Conservation (phyloP, 2,888 invertebrate species). For the Ophion slaviceki region DNA sequence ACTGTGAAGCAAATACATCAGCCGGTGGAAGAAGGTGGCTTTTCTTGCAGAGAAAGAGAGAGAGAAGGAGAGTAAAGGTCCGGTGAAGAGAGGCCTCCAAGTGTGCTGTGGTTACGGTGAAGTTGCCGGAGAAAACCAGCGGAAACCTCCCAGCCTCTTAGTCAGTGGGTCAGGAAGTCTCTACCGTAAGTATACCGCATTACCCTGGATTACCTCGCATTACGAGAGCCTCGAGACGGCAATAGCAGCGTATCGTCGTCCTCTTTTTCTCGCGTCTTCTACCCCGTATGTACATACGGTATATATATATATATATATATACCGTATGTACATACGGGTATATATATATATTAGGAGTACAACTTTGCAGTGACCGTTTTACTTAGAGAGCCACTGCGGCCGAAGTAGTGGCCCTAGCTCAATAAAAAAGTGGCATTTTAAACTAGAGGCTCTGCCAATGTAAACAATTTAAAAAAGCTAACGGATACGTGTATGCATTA, state of each 20-base stretch:
- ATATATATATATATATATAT: not conserved
- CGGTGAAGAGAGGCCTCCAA: slow-evolving; percentile 34
- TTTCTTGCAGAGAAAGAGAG: not conserved
- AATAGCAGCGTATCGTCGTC: slow-evolving; percentile 34
- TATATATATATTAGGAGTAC: too few species aligned
- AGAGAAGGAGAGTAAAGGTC: slow-evolving; percentile 15
- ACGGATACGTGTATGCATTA: too few species aligned
- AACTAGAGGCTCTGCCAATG: too few species aligned
- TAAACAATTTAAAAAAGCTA: too few species aligned
- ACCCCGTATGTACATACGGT: not conserved
- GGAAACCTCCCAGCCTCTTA: slow-evolving; percentile 49
- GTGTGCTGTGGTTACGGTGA: slow-evolving; percentile 51
- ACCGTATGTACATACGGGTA: too few species aligned
- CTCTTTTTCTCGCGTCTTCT: slow-evolving; percentile 44
- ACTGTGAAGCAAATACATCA: slow-evolving; percentile 21
- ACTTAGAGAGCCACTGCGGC: too few species aligned
- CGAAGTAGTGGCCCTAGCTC: too few species aligned
- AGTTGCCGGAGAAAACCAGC: slow-evolving; percentile 49
- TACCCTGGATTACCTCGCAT: slow-evolving; percentile 64
- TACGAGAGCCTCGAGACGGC: slow-evolving; percentile 50
- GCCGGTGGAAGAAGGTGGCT: slow-evolving; percentile 23
- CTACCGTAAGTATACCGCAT: slow-evolving; percentile 63
- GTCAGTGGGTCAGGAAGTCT: slow-evolving; percentile 66
- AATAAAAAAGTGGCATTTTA: too few species aligned
- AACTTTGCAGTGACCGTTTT: too few species aligned